phyloP scores from a whole-genome alignment of 2,113 vertebrate species.

The Ciconia stormi region DNA sequence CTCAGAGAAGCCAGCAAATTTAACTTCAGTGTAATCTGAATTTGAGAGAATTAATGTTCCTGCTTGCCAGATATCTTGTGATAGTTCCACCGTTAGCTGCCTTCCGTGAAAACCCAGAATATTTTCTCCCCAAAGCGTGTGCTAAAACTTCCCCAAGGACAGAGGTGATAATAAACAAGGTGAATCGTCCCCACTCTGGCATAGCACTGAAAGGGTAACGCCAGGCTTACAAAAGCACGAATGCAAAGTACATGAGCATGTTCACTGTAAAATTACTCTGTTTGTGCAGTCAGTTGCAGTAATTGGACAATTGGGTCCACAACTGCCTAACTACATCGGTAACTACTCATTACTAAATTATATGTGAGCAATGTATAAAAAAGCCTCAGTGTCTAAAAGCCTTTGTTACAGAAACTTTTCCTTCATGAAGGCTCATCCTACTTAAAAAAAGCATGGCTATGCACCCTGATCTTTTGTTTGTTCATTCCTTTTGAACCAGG shows the following conservation, averaged over 20 bases:
- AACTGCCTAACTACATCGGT: background rate
- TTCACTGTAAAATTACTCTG: background rate
- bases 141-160: background rate
- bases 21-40: background rate
- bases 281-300: conserved; percentile 3
- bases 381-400: background rate
- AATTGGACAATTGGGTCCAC: conserved; percentile 56
- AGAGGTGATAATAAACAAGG: background rate
- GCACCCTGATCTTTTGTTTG: background rate
- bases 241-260: background rate
- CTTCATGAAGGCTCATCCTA: conserved; percentile 1
- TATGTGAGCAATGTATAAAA: conserved; percentile 29
- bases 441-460: background rate
- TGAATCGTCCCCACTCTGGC: background rate
- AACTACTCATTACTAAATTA: conserved; percentile 55
- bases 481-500: background rate
- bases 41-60: background rate
- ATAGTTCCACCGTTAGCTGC: background rate
- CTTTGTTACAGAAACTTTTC: conserved; percentile 29
- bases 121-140: background rate
- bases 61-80: background rate
- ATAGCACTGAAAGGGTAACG: background rate
- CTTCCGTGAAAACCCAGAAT: background rate
- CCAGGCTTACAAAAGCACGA: background rate
- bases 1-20: background rate